These are phyloP conservation scores for Argentina silus DNA, from an alignment of 2,797 vertebrate species.

Conservation along the genomic window DNA sequence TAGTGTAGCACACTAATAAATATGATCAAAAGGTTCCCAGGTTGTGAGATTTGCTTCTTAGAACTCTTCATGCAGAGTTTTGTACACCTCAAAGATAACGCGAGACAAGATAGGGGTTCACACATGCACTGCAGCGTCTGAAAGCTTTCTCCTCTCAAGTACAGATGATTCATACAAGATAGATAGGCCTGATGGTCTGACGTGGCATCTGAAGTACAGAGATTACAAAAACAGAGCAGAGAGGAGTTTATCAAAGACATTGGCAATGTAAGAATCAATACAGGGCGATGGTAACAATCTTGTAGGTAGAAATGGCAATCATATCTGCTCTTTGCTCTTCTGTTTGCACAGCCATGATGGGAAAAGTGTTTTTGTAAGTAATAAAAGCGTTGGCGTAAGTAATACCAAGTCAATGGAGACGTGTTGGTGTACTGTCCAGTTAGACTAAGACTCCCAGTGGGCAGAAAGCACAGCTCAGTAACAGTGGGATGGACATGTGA, in stretches of 20 bases:
- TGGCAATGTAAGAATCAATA: too few relatives aligned
- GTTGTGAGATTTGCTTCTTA: constrained; percentile 33
- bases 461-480: constrained; percentile 2
- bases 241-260: too few relatives aligned
- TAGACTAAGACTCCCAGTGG: too few relatives aligned
- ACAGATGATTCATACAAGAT: neutral
- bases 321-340: too few relatives aligned
- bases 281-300: too few relatives aligned
- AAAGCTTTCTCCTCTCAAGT: neutral
- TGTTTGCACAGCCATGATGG: too few relatives aligned
- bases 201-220: too few relatives aligned
- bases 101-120: neutral
- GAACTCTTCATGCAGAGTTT: constrained; percentile 17
- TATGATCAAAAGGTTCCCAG: constrained; percentile 42
- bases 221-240: too few relatives aligned
- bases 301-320: too few relatives aligned
- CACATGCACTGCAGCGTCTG: neutral
- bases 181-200: neutral
- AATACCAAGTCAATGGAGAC: constrained; percentile 13
- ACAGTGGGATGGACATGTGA: constrained; percentile 32
- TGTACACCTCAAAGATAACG: constrained; percentile 25
- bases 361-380: neutral
- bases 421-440: too few relatives aligned
- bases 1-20: too few relatives aligned
- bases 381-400: neutral